Conservation (phyloP, 1,140 invertebrate genomes). For the Macrosteles quadrilineatus region DNA sequence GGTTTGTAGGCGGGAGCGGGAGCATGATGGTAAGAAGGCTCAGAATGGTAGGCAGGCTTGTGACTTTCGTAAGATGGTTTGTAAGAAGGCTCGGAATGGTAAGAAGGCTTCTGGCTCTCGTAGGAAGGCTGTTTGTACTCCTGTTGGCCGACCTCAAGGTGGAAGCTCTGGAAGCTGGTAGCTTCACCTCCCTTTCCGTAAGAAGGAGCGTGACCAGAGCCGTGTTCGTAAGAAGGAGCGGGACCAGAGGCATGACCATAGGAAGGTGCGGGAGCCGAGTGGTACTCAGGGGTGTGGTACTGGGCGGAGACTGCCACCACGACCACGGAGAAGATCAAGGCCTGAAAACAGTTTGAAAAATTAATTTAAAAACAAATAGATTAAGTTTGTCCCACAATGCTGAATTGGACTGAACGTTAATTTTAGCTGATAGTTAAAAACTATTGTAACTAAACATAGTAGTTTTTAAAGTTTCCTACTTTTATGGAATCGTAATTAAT, state of each 20-base stretch:
- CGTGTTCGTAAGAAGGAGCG: not conserved
- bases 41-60: not conserved
- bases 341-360: not conserved
- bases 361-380: not conserved
- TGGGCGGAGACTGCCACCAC: not conserved
- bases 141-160: not conserved
- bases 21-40: not conserved
- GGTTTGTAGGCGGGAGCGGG: not conserved
- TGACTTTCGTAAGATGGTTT: too few relatives aligned
- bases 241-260: not conserved
- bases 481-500: too few relatives aligned
- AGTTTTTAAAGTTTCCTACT: too few relatives aligned
- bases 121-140: constrained; percentile 1
- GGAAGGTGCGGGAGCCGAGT: not conserved
- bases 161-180: constrained; percentile 18
- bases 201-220: not conserved
- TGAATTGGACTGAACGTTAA: too few relatives aligned
- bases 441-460: too few relatives aligned
- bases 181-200: constrained; percentile 8
- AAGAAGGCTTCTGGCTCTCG: too few relatives aligned
- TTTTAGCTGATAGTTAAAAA: too few relatives aligned
- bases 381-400: too few relatives aligned
- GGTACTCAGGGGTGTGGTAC: not conserved
- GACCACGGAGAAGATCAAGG: not conserved
- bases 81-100: too few relatives aligned